phyloP scores from a whole-genome alignment of 2,113 vertebrate species.

The Willisornis vidua region DNA sequence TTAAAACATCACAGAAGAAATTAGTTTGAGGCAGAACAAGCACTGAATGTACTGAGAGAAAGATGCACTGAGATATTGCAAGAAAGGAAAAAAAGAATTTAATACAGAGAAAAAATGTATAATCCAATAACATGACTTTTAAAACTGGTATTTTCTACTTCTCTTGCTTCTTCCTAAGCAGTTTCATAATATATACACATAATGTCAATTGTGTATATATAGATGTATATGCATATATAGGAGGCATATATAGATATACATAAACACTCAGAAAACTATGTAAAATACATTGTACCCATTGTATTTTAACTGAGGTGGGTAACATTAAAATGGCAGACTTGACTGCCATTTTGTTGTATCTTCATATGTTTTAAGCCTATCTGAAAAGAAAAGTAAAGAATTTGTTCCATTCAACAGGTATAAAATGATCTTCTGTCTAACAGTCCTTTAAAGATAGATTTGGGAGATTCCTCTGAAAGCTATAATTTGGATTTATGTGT shows the following conservation, averaged over 20 bases:
- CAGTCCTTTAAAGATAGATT: neutral
- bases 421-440: neutral
- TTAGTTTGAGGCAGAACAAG: constrained; percentile 72
- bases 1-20: constrained; percentile 70
- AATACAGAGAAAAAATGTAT: constrained; percentile 34
- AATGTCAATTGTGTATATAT: constrained; percentile 68
- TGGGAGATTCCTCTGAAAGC: neutral
- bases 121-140: neutral
- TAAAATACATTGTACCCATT: constrained; percentile 77
- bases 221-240: constrained; percentile 70
- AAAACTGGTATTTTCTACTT: constrained; percentile 23
- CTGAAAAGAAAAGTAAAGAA: constrained; percentile 74
- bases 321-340: constrained; percentile 74
- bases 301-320: constrained; percentile 79
- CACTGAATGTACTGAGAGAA: constrained; percentile 62
- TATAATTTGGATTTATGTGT: neutral
- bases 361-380: constrained; percentile 78
- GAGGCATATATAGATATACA: constrained; percentile 76
- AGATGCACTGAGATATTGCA: constrained; percentile 39
- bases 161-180: constrained; percentile 54
- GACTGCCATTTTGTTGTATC: constrained; percentile 76
- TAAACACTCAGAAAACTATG: constrained; percentile 63
- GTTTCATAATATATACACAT: constrained; percentile 67
- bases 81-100: constrained; percentile 33
- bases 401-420: constrained; percentile 68